Conservation (phyloP, 2,797 vertebrate species). For the Cossypha niveicapilla region DNA sequence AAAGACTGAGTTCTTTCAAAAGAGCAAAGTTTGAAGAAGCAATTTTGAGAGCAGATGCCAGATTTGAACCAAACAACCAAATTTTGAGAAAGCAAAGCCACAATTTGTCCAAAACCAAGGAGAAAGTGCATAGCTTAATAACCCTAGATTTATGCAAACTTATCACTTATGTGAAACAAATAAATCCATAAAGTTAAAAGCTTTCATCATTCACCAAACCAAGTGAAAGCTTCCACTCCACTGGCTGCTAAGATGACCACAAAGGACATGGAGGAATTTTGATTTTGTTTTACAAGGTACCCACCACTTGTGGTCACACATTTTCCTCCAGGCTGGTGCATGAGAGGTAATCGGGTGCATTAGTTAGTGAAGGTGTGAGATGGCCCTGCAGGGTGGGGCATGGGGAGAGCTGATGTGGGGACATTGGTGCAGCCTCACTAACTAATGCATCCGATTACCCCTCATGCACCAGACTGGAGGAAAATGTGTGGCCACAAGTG, state of each 20-base stretch:
- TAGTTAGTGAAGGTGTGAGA: fast-evolving
- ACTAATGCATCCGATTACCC: background rate
- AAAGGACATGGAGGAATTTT: background rate
- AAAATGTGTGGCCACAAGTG: background rate
- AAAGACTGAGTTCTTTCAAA: background rate
- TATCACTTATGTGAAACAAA: background rate
- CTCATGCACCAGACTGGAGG: background rate
- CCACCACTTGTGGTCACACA: background rate
- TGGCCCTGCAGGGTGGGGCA: background rate
- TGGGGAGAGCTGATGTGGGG: background rate
- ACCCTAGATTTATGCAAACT: background rate
- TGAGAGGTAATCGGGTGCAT: fast-evolving
- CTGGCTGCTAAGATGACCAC: background rate
- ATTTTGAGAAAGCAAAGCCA: background rate
- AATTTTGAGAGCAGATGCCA: background rate
- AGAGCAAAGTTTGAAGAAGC: background rate
- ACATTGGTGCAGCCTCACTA: fast-evolving
- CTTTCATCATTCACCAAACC: background rate
- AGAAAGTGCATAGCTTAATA: background rate
- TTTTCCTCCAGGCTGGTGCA: background rate
- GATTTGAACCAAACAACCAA: background rate
- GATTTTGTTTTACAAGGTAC: background rate
- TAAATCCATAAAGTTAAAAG: background rate
- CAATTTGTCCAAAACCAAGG: background rate
- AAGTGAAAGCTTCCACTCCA: background rate